Evolutionary conservation across 2,888 invertebrate species (phyloP), one percentile per base, ranked within the genome.

Genomic region (Pseudoips prasinana): DNA sequence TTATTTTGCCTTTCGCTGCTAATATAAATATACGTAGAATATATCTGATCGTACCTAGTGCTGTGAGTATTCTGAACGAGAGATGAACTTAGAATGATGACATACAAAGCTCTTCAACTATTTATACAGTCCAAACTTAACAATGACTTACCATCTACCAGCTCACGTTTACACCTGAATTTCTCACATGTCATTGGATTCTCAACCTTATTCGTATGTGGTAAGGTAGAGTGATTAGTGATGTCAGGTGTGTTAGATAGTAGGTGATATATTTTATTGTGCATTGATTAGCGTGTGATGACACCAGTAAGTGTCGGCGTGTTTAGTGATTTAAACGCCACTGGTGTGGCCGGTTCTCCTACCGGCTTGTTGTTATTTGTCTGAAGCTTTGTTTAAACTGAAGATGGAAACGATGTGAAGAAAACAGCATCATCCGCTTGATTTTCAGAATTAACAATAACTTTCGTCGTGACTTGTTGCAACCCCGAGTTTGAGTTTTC

Each of bases 91-190:
- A 41, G 80, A 79, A 75, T 83, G 79, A 53, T 70, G 46, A 63
- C 55, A 54, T 60, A 51, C 26, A 41, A 55, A 49, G 22, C 45
- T 40, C 46, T 41, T 35, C 66, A 64, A 55, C 61, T 78, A 80
- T 83, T 75, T 83, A 82, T 83, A 83, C 67, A 26, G 35, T 33
- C 38, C 39, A 38, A 63, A 58, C 59, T 60, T 53, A 44, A 72
- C 73, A 72, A 72, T 64, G 14, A 3, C 14, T 5, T 14, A n/a
- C 14, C 2, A 14, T 14, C 3, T 14, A 14, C 14, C 14, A 14
- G 5, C 14, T 14, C 2, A 14, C 14, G 5, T 2, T 14, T 14
- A 17, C 47, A 36, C 7, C 8, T 30, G 1, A 0, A 2, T 30
- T 0, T 32, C 31, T 5, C 1, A 1, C 11, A 9, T 10, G 19